Evolutionary conservation across 2,888 invertebrate genomes (phyloP), one percentile per base, ranked within the genome.

Genomic region (Hirtodrosophila cameraria): DNA sequence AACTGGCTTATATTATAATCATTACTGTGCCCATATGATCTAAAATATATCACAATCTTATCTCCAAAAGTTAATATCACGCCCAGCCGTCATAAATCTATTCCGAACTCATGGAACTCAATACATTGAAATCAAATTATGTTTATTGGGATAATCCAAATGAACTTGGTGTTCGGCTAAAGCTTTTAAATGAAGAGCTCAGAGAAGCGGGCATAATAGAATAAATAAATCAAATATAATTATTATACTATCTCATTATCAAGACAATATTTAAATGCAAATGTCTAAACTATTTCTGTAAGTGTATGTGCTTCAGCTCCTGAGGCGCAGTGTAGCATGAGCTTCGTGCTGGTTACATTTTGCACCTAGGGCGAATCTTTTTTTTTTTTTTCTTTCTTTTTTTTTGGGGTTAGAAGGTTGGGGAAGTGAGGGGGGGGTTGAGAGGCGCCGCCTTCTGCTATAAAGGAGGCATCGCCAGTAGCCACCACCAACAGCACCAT

Each of bases 111-210:
- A 36, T 36, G 36, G 16, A 9, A 2, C 18, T 36, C 16, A 18
- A 6, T 36, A 16, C 35, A n/a, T 16, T 6, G n/a, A 36, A 36
- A 2, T 7, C 18, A 11, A 36, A 11, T 6, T 80, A 79, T 62
- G 54, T 63, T 31, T 80, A 85, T 63, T 80, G 77, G 78, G 72
- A 85, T 64, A 68, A 81, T 72, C 77, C 75, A 1, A 84, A 87
- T 68, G 87, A 89, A 65, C 54, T 89, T 25, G 73, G 87, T 25
- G 78, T 83, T 30, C 59, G 89, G 61, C 53, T n/a, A n/a, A n/a
- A n/a, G n/a, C n/a, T n/a, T n/a, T n/a, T n/a, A n/a, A n/a, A n/a
- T n/a, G n/a, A n/a, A n/a, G n/a, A n/a, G n/a, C n/a, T n/a, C n/a
- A n/a, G n/a, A n/a, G n/a, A n/a, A n/a, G n/a, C n/a, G n/a, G n/a